Conservation (phyloP, 2,797 vertebrate genomes). For the Dendrocincla fuliginosa region DNA sequence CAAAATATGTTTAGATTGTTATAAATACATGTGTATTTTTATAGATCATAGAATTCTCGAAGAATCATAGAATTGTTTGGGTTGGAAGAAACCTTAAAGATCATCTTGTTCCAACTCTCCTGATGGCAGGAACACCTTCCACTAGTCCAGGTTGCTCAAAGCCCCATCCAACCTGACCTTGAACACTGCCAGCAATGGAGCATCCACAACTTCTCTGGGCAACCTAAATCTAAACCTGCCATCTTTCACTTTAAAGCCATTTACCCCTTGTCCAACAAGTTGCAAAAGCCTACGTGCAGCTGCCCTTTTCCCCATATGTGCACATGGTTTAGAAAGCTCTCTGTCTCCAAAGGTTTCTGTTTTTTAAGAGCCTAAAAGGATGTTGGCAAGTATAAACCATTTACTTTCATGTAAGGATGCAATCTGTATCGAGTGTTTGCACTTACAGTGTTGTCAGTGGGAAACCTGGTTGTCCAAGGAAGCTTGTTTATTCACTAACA, state of each 20-base stretch:
- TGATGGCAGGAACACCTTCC: neutral
- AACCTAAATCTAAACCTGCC: neutral
- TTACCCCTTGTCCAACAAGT: neutral
- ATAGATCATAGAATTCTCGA: neutral
- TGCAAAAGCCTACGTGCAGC: neutral
- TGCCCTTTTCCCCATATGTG: neutral
- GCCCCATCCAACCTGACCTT: neutral
- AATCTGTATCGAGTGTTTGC: neutral
- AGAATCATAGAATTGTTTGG: neutral
- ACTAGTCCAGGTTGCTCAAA: neutral
- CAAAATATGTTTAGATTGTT: neutral
- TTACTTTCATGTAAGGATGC: neutral
- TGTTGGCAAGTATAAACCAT: neutral
- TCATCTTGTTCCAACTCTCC: rapidly evolving
- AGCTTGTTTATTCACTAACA: conserved; percentile 73
- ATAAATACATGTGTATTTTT: neutral
- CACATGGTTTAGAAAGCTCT: neutral
- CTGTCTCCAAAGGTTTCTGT: neutral
- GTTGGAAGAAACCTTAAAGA: neutral
- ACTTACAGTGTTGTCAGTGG: conserved; percentile 83
- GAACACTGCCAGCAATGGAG: neutral
- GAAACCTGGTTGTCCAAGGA: conserved; percentile 82
- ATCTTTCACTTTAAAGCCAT: neutral
- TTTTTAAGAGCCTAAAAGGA: neutral
- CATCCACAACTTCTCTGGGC: neutral